A percentile compares a stretch with the other conserved stretches of the same genome.
Evolutionary conservation across 2,888 invertebrate species (phyloP).

Genomic region (Eurytoma adleriae): DNA sequence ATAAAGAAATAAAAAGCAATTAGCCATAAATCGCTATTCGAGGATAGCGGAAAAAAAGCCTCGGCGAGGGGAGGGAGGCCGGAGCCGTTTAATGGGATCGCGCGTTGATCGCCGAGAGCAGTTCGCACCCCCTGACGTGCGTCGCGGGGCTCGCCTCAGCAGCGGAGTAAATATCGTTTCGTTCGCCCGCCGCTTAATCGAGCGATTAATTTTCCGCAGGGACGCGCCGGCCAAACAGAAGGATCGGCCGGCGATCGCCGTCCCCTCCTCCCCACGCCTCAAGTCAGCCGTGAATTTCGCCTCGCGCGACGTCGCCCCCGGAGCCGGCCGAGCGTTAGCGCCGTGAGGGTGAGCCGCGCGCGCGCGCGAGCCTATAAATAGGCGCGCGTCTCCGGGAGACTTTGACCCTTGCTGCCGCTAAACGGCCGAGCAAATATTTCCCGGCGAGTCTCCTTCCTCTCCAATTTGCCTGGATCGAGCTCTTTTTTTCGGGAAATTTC

Average conservation of each 20-base stretch:
- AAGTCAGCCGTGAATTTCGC: conserved; percentile 16
- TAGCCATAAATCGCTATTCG: no score
- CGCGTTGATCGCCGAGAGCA: no score
- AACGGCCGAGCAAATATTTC: no score
- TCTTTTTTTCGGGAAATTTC: conserved; percentile 31
- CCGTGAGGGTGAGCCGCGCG: background rate
- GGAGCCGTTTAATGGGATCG: no score
- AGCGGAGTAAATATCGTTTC: background rate
- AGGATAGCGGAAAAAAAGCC: no score
- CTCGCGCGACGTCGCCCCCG: background rate
- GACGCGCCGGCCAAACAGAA: conserved; percentile 7
- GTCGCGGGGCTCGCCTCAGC: no score
- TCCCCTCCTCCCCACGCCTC: background rate
- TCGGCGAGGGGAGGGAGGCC: no score
- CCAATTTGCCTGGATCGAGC: conserved; percentile 1
- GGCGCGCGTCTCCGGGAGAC: background rate
- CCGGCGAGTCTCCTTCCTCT: no score
- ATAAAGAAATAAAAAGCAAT: no score
- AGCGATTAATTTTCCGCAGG: conserved; percentile 37
- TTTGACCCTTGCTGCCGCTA: conserved; percentile 6
- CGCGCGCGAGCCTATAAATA: background rate
- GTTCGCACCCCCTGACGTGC: no score
- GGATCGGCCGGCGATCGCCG: background rate
- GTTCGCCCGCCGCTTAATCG: conserved; percentile 16
- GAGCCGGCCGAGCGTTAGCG: background rate